These are phyloP conservation scores for Apomyelois bistriatella DNA, from an alignment of 2,888 invertebrate genomes.

Conservation along the genomic window DNA sequence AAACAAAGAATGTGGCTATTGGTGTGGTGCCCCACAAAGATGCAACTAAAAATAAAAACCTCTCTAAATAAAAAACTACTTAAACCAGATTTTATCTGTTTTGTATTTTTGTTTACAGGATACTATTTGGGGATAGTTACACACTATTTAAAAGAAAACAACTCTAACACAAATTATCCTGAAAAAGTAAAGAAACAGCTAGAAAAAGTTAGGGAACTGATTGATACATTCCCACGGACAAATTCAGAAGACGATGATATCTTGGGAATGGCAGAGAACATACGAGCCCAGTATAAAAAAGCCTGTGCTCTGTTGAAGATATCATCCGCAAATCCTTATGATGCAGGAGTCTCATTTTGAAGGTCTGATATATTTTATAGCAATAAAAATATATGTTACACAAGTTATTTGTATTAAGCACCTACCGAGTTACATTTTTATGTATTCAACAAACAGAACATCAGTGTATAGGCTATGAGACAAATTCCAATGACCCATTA, in stretches of 20 bases:
- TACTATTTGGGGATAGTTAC: conserved; percentile 83
- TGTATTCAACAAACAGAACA: no score
- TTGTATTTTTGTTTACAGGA: conserved; percentile 62
- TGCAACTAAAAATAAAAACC: no score
- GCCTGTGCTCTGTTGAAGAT: conserved; percentile 84
- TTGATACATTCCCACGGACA: conserved; percentile 82
- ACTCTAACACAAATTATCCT: conserved; percentile 48
- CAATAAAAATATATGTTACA: no score
- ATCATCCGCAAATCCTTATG: conserved; percentile 76
- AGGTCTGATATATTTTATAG: not conserved
- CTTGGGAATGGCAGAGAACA: conserved; percentile 78
- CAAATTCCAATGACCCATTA: no score
- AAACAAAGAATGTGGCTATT: no score
- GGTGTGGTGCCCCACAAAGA: no score
- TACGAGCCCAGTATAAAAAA: conserved; percentile 85
- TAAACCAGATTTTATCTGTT: no score
- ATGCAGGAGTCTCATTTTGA: conserved; percentile 81
- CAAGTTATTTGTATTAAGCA: no score
- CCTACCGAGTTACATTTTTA: no score
- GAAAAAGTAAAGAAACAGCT: conserved; percentile 79
- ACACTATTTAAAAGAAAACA: conserved; percentile 57
- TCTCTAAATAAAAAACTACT: no score
- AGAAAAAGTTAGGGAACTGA: conserved; percentile 76
- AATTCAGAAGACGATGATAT: conserved; percentile 85
- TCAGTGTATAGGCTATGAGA: no score